These are phyloP conservation scores for Nyctibius grandis DNA, from an alignment of 2,797 vertebrate genomes.

Conservation along the genomic window DNA sequence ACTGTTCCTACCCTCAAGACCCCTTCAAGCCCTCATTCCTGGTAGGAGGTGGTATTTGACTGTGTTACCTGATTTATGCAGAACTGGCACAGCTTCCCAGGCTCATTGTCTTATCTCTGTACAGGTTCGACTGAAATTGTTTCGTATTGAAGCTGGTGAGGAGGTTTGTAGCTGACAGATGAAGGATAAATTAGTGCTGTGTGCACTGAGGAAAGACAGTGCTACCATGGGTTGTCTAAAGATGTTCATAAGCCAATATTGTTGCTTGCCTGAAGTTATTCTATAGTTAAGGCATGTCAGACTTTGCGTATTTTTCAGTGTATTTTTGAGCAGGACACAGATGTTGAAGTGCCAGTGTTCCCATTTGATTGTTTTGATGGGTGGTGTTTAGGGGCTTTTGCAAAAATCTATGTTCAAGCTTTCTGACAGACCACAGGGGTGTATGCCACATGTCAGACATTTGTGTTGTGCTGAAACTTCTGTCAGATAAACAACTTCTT, in stretches of 20 bases:
- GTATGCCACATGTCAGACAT: not conserved
- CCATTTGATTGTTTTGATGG: not conserved
- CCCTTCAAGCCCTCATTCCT: not conserved
- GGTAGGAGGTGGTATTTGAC: not conserved
- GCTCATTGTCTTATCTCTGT: not conserved
- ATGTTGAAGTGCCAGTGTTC: not conserved
- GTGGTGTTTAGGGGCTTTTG: not conserved
- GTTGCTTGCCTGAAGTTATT: not conserved
- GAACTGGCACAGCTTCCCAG: not conserved
- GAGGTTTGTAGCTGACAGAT: not conserved
- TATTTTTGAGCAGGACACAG: not conserved
- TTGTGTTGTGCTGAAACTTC: not conserved
- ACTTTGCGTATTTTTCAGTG: not conserved
- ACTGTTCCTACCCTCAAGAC: not conserved
- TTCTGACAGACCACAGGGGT: not conserved
- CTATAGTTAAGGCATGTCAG: not conserved
- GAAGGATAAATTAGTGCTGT: not conserved
- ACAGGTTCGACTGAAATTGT: not conserved
- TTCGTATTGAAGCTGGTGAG: not conserved
- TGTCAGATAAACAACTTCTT: not conserved
- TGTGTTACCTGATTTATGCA: not conserved
- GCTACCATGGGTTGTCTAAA: not conserved
- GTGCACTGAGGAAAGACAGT: not conserved
- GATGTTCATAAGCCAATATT: not conserved
- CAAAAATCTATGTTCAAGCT: not conserved